Evolutionary conservation across 2,888 invertebrate genomes (phyloP).

Genomic region (Xestia xanthographa): DNA sequence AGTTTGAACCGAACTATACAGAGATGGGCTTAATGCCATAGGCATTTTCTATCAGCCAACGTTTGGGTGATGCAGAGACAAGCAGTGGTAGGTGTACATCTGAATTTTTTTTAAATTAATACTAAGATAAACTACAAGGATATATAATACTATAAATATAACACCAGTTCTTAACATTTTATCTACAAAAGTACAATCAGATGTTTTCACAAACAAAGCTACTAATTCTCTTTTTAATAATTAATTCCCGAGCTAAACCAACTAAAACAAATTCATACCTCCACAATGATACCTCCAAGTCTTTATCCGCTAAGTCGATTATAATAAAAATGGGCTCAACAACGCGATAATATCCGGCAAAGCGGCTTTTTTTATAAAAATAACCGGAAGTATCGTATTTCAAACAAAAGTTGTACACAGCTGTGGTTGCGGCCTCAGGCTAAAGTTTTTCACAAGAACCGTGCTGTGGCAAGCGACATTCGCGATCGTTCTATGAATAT

Average conservation of each 20-base stretch:
- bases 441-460: constrained; percentile 58
- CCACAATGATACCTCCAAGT: background rate
- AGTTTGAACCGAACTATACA: too few species aligned
- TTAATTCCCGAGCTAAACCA: background rate
- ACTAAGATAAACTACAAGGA: too few species aligned
- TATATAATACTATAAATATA: too few species aligned
- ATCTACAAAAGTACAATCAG: background rate
- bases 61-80: too few species aligned
- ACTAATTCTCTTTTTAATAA: background rate
- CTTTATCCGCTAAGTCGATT: constrained; percentile 31
- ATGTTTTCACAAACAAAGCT: background rate
- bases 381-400: constrained; percentile 59
- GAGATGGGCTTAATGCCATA: too few species aligned
- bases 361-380: constrained; percentile 46
- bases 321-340: constrained; percentile 21
- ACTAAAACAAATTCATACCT: background rate
- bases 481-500: constrained; percentile 38
- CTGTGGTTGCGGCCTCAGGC: constrained; percentile 49
- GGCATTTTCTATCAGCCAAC: too few species aligned
- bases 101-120: too few species aligned
- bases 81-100: too few species aligned
- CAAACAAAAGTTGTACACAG: constrained; percentile 61
- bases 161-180: background rate
- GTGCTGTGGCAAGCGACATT: constrained; percentile 43
- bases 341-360: constrained; percentile 40